These are phyloP conservation scores for Latrodectus hesperus DNA, from an alignment of 2,888 invertebrate species.

Conservation along the genomic window DNA sequence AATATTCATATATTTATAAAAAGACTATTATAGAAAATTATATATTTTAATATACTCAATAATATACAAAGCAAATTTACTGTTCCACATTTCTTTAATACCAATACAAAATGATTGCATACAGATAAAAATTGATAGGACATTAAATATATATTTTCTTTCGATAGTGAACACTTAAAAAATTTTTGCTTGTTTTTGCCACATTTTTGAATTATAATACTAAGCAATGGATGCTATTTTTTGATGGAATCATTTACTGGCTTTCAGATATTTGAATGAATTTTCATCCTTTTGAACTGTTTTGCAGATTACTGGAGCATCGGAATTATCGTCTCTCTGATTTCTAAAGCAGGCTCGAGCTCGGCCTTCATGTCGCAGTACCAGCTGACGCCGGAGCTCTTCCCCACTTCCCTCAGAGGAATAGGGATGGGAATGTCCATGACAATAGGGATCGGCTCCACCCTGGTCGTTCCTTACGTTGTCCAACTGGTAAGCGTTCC, in stretches of 20 bases:
- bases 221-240: neutral
- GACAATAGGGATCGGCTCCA: slow-evolving; percentile 27
- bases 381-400: slow-evolving; percentile 81
- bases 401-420: slow-evolving; percentile 81
- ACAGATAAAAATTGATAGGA: neutral
- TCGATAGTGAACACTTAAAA: neutral
- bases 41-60: too few relatives aligned
- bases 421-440: slow-evolving; percentile 76
- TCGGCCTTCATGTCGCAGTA: slow-evolving; percentile 79
- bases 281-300: neutral
- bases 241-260: neutral
- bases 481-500: slow-evolving; percentile 18
- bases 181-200: neutral
- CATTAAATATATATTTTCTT: neutral
- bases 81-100: too few relatives aligned
- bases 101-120: too few relatives aligned
- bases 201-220: neutral
- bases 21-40: too few relatives aligned
- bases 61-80: too few relatives aligned
- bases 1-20: too few relatives aligned
- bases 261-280: neutral
- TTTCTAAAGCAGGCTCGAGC: slow-evolving; percentile 74
- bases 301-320: slow-evolving; percentile 4
- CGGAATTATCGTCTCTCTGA: slow-evolving; percentile 18
- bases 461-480: slow-evolving; percentile 18